Evolutionary conservation across 1,140 invertebrate species (phyloP).

Genomic region (Cotesia typhae): DNA sequence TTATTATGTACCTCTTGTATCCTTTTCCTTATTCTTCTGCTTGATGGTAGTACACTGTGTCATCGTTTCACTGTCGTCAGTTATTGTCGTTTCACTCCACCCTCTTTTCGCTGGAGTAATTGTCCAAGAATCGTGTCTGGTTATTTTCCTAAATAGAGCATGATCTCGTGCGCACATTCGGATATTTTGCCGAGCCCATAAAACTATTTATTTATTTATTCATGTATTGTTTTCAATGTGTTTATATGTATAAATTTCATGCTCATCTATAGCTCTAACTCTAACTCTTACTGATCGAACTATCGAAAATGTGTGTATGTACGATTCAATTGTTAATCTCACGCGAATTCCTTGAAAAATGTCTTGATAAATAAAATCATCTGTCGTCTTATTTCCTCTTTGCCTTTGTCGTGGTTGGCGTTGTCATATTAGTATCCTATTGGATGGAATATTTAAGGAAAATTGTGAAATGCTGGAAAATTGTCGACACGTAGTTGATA

Average conservation of each 20-base stretch:
- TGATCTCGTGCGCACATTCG: not conserved
- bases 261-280: no score
- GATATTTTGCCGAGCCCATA: no score
- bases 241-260: no score
- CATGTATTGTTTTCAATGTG: no score
- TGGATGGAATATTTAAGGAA: no score
- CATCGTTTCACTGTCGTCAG: not conserved
- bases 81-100: slow-evolving; percentile 16
- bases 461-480: no score
- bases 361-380: slow-evolving; percentile 18
- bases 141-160: not conserved
- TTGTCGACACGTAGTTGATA: no score
- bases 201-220: slow-evolving; percentile 9
- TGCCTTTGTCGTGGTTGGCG: no score
- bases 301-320: not conserved
- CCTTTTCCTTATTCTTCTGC: not conserved
- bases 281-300: no score
- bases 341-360: not conserved
- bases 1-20: not conserved
- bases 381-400: not conserved
- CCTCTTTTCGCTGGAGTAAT: slow-evolving; percentile 27
- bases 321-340: slow-evolving; percentile 3
- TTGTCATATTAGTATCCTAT: no score
- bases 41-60: no score
- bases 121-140: slow-evolving; percentile 16